Percentiles rank a stretch among this genome's conserved stretches.
Conservation (phyloP, 2,888 invertebrate species). For the Lypha dubia region DNA sequence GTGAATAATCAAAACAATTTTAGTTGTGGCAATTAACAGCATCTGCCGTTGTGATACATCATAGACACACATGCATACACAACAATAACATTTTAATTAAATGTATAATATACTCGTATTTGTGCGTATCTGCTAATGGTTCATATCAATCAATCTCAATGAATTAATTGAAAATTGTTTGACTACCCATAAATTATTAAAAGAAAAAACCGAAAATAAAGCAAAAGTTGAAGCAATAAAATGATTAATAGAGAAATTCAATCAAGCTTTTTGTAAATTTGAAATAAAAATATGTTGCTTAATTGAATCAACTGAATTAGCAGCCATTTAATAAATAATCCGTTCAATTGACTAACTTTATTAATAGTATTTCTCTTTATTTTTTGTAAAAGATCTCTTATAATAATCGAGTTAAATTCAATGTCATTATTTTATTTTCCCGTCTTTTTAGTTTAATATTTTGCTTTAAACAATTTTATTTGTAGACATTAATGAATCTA, state of each 20-base stretch:
- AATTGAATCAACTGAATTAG: neutral
- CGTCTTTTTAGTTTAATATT: neutral
- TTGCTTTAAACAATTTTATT: neutral
- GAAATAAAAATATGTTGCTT: neutral
- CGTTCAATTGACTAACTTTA: neutral
- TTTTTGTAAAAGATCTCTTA: neutral
- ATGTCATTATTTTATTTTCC: neutral
- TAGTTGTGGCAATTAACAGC: neutral
- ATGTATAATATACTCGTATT: no score
- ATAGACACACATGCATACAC: no score
- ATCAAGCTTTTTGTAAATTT: neutral
- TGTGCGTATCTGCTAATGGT: neutral
- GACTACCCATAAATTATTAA: neutral
- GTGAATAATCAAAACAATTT: neutral
- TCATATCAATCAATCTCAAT: conserved; percentile 37
- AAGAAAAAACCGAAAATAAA: neutral
- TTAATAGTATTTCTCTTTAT: neutral
- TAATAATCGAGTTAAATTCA: neutral
- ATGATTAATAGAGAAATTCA: neutral
- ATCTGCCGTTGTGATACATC: neutral
- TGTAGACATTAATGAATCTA: conserved; percentile 15
- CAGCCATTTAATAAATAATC: neutral
- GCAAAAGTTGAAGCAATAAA: neutral
- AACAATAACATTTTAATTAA: no score
- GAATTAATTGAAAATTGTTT: conserved; percentile 6